Conservation (phyloP, 2,797 vertebrate species). For the Lepus townsendii region DNA sequence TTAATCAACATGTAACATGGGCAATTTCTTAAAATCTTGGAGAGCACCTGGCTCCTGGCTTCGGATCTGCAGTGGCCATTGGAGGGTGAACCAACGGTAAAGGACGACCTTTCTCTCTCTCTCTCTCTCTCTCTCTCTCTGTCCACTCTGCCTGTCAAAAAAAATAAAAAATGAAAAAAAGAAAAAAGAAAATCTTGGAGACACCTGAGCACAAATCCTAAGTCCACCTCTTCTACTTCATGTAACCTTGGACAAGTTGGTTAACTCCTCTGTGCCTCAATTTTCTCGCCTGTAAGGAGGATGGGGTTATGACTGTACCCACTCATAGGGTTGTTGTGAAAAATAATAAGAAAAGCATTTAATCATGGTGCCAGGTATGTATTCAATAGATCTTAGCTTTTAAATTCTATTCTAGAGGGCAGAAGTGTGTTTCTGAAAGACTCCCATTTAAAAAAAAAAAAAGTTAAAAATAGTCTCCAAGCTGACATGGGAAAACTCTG, state of each 20-base stretch:
- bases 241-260: neutral
- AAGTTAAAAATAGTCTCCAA: neutral
- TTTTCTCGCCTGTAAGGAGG: neutral
- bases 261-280: neutral
- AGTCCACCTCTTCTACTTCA: neutral
- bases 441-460: neutral
- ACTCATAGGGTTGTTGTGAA: neutral
- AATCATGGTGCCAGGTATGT: neutral
- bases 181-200: neutral
- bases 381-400: neutral
- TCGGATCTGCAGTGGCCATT: too few relatives aligned
- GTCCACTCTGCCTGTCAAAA: too few relatives aligned
- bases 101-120: too few relatives aligned
- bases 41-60: neutral
- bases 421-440: constrained; percentile 5
- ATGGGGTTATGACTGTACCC: too few relatives aligned
- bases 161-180: too few relatives aligned
- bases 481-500: neutral
- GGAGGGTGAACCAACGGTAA: too few relatives aligned
- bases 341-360: neutral
- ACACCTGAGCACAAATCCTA: neutral
- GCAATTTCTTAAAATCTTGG: neutral
- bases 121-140: too few relatives aligned
- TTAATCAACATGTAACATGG: neutral
- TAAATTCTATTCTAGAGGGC: neutral